These are phyloP conservation scores for Apodemia hepburni DNA, from an alignment of 2,888 invertebrate species.

Conservation along the genomic window DNA sequence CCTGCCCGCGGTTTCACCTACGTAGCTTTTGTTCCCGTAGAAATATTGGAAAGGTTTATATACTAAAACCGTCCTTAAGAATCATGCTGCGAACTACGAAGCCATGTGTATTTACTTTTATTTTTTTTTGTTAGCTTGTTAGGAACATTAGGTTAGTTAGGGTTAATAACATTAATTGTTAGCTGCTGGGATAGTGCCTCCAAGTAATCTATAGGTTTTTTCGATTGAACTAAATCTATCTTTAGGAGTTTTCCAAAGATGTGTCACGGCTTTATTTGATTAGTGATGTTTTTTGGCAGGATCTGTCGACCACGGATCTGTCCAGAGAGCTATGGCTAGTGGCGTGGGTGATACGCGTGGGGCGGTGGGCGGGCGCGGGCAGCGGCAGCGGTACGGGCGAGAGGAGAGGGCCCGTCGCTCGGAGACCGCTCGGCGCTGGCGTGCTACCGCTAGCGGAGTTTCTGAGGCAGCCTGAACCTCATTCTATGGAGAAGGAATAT, in stretches of 20 bases:
- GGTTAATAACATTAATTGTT: too few species aligned
- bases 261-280: conserved; percentile 7
- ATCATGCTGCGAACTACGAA: too few species aligned
- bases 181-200: too few species aligned
- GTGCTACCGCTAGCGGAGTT: conserved; percentile 88
- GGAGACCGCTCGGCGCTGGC: conserved; percentile 93
- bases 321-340: conserved; percentile 92
- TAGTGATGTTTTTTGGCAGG: conserved; percentile 68
- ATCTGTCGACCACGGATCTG: conserved; percentile 91
- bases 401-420: conserved; percentile 75
- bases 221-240: too few species aligned
- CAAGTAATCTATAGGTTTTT: too few species aligned
- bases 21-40: too few species aligned
- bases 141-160: too few species aligned
- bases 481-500: conserved; percentile 88
- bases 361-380: conserved; percentile 85
- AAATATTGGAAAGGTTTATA: too few species aligned
- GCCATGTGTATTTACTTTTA: too few species aligned
- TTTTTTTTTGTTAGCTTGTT: too few species aligned
- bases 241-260: background rate
- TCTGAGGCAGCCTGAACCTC: conserved; percentile 74
- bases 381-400: conserved; percentile 73
- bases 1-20: too few species aligned
- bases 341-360: conserved; percentile 94
- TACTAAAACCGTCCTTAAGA: too few species aligned